Evolutionary conservation across 2,888 invertebrate species (phyloP).

Genomic region (Drosophila borborema): DNA sequence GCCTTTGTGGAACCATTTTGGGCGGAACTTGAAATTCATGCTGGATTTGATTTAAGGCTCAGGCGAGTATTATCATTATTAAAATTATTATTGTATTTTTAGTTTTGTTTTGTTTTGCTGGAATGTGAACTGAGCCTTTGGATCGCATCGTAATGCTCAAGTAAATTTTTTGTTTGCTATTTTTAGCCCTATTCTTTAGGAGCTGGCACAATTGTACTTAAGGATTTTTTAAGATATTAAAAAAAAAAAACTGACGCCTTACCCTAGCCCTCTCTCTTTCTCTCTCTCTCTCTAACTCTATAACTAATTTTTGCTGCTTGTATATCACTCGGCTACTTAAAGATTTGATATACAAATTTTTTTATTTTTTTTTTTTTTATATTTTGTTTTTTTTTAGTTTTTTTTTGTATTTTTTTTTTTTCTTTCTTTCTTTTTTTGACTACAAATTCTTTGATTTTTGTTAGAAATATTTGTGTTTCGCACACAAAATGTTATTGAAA

Average conservation of each 20-base stretch:
- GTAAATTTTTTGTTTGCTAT: neutral
- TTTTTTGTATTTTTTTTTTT: no score
- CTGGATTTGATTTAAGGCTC: conserved; percentile 5
- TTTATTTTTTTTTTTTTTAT: neutral
- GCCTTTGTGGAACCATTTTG: conserved; percentile 26
- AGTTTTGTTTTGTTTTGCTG: no score
- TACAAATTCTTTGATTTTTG: conserved; percentile 72
- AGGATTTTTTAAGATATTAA: conserved; percentile 1
- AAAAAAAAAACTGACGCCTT: conserved; percentile 15
- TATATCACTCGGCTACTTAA: conserved; percentile 26
- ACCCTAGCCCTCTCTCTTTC: conserved; percentile 10
- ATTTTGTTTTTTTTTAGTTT: neutral
- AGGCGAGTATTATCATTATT: conserved; percentile 17
- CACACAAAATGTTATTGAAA: conserved; percentile 42
- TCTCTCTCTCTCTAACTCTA: neutral
- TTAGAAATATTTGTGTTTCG: conserved; percentile 27
- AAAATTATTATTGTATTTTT: conserved; percentile 3
- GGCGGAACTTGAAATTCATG: conserved; percentile 10
- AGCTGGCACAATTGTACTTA: conserved; percentile 26
- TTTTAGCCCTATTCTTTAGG: conserved; percentile 10
- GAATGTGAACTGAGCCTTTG: conserved; percentile 24
- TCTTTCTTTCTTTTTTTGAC: conserved; percentile 53
- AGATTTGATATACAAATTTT: conserved; percentile 34
- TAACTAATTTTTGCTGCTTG: conserved; percentile 1
- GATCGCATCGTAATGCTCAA: conserved; percentile 11